Evolutionary conservation across 35 echinoderm and acorn worm genomes (phyloP).

Genomic region (Lytechinus variegatus): DNA sequence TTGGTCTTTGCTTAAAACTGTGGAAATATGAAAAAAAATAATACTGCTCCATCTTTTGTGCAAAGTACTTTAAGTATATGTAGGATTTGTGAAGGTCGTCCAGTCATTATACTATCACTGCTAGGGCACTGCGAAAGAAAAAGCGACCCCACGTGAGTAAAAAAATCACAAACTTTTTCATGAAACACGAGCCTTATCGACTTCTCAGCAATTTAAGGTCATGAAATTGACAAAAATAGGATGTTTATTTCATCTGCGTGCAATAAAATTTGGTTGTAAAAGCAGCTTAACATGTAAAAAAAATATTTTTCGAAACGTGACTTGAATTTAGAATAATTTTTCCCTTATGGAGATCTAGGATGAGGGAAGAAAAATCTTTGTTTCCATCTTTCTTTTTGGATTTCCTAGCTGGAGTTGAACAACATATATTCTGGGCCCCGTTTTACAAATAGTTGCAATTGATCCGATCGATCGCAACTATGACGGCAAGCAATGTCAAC

Average conservation of each 20-base stretch:
- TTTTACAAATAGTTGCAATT: too few relatives aligned
- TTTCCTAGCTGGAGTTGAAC: too few relatives aligned
- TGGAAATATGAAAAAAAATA: neutral
- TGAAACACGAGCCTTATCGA: neutral
- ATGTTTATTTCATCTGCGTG: neutral
- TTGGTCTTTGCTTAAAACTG: too few relatives aligned
- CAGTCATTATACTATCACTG: neutral
- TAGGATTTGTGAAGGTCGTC: neutral
- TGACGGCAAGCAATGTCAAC: too few relatives aligned
- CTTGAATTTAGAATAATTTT: neutral
- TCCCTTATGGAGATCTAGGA: too few relatives aligned
- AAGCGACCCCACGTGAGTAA: neutral
- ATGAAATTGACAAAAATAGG: neutral
- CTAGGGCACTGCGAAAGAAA: neutral
- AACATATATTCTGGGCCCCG: too few relatives aligned
- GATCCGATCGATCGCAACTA: too few relatives aligned
- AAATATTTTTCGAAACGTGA: neutral
- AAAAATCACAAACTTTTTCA: neutral
- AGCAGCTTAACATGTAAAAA: neutral
- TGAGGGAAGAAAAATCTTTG: too few relatives aligned
- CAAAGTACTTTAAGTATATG: too few relatives aligned
- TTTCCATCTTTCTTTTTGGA: too few relatives aligned
- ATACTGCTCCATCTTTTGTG: too few relatives aligned
- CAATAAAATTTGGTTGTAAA: neutral
- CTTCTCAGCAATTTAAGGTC: neutral